Evolutionary conservation across 1,140 invertebrate genomes (phyloP), one percentile per base, ranked within the genome.

Genomic region (Mizuhopecten yessoensis): DNA sequence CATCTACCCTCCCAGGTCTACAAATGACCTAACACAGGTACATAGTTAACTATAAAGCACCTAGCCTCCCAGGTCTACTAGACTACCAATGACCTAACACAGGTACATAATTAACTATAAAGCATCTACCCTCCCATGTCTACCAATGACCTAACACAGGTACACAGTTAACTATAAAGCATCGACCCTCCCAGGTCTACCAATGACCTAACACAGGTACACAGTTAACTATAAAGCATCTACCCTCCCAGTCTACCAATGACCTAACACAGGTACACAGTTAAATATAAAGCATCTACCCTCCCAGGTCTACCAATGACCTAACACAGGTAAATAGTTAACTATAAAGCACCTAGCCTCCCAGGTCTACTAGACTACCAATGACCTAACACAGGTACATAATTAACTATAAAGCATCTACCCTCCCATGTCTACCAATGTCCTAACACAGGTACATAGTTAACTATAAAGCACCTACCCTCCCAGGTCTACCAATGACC

Each of bases 311-410:
- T 75, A 75, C 57, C 57, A n/a, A 75, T 23, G 23, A 57, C 45
- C 20, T n/a, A 75, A 75, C 57, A 75, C 57, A 75, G n/a, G n/a
- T n/a, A 75, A 7, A 75, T 17, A 39, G 36, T 39, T 13, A n/a
- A 75, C 57, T 75, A 29, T 9, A 17, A 29, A 75, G 57, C 57
- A 13, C 20, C 45, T 20, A 49, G 10, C 45, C 45, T 75, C 5
- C 57, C 57, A 75, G 23, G n/a, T 29, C n/a, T n/a, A n/a, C n/a
- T n/a, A n/a, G n/a, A n/a, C 57, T 75, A 75, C 57, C 57, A n/a
- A 75, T 23, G 23, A 57, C 45, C 20, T n/a, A 75, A 75, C 57
- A 75, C 57, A 75, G n/a, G n/a, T n/a, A 75, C 42, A 75, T 17
- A 39, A 13, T 39, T 13, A n/a, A 75, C 57, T 75, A 29, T 9